Conservation (phyloP, 2,797 vertebrate genomes). For the Hyperoplus lanceolatus region DNA sequence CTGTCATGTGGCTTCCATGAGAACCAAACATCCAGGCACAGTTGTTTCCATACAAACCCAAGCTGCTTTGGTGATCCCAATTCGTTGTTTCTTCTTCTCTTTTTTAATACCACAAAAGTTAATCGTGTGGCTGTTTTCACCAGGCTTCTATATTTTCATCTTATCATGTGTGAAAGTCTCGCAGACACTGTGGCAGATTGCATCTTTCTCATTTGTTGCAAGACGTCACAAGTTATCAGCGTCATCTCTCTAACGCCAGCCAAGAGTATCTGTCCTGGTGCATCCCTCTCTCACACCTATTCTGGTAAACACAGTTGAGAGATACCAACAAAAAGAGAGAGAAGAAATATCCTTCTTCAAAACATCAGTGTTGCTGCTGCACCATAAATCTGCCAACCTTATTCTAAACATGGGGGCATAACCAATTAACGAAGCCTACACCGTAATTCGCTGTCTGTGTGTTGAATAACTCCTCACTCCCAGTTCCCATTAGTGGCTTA, state of each 20-base stretch:
- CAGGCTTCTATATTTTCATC: constrained; percentile 46
- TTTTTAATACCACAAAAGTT: constrained; percentile 69
- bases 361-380: constrained; percentile 38
- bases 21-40: constrained; percentile 81
- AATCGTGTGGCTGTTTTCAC: constrained; percentile 73
- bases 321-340: background rate
- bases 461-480: constrained; percentile 78
- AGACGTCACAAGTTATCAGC: background rate
- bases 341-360: constrained; percentile 38
- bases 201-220: constrained; percentile 9
- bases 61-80: constrained; percentile 75
- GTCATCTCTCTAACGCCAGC: background rate
- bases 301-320: constrained; percentile 43
- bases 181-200: constrained; percentile 21
- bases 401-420: constrained; percentile 72
- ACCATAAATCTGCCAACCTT: constrained; percentile 75
- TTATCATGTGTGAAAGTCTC: constrained; percentile 55
- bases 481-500: constrained; percentile 83
- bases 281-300: constrained; percentile 1
- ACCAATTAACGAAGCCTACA: constrained; percentile 79
- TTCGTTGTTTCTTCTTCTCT: constrained; percentile 26
- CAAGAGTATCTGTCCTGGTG: constrained; percentile 12
- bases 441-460: constrained; percentile 84
- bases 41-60: constrained; percentile 84
- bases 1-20: constrained; percentile 85